These are phyloP conservation scores for Phengaris alcon DNA, from an alignment of 2,888 invertebrate species.

Conservation along the genomic window DNA sequence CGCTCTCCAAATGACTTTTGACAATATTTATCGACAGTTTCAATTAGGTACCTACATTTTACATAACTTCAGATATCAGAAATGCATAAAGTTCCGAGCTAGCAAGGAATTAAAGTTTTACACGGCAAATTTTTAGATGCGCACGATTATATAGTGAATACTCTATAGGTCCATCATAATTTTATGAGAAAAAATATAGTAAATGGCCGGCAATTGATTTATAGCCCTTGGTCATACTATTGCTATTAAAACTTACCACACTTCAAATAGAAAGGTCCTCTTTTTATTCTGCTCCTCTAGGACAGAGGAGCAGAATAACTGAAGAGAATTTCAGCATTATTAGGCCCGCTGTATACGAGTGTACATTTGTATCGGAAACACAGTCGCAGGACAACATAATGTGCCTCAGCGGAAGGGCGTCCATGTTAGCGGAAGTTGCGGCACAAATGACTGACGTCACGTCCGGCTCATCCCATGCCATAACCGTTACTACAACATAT, in stretches of 20 bases:
- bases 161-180: too few relatives aligned
- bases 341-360: not conserved
- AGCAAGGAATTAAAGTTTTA: too few relatives aligned
- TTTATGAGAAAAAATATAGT: too few relatives aligned
- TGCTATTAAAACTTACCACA: too few relatives aligned
- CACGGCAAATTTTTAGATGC: too few relatives aligned
- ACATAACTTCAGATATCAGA: too few relatives aligned
- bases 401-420: slow-evolving; percentile 24
- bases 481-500: slow-evolving; percentile 14
- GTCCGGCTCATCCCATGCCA: slow-evolving; percentile 17
- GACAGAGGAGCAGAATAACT: not conserved
- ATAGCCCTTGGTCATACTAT: too few relatives aligned
- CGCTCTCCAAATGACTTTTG: not conserved
- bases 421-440: slow-evolving; percentile 23
- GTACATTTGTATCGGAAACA: slow-evolving; percentile 17
- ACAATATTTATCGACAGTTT: not conserved
- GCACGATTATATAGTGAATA: too few relatives aligned
- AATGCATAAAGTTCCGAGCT: too few relatives aligned
- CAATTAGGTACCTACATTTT: not conserved
- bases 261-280: not conserved
- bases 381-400: slow-evolving; percentile 16
- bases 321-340: slow-evolving; percentile 1
- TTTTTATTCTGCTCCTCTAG: too few relatives aligned
- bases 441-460: slow-evolving; percentile 24
- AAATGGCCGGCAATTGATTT: too few relatives aligned